Base-by-base conservation (phyloP, 1,140 invertebrate species). In the Pinna nobilis region DNA sequence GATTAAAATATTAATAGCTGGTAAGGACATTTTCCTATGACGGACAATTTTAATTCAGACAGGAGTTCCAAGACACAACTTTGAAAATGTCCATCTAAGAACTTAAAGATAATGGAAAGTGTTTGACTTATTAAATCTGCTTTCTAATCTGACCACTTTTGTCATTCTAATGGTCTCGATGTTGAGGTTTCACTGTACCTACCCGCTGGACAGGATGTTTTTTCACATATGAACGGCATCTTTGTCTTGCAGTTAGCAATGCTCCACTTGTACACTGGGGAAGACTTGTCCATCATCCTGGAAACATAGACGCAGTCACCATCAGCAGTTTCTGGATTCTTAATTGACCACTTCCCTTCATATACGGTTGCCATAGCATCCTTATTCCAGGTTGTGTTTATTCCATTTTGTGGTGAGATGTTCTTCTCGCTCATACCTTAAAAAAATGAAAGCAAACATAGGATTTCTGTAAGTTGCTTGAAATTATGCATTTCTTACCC, bases 131-230 rank as follows among this genome's bases (percentile, higher is more conserved):
- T n/a, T n/a, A n/a, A n/a, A n/a, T n/a, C n/a, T n/a, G n/a, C n/a
- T n/a, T n/a, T n/a, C n/a, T n/a, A n/a, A n/a, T n/a, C n/a, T n/a
- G n/a, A n/a, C n/a, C n/a, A n/a, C n/a, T n/a, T n/a, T n/a, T n/a
- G n/a, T n/a, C n/a, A n/a, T n/a, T n/a, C n/a, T n/a, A n/a, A n/a
- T n/a, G n/a, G n/a, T n/a, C n/a, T n/a, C n/a, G n/a, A n/a, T n/a
- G n/a, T n/a, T n/a, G n/a, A n/a, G n/a, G n/a, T n/a, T n/a, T n/a
- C n/a, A n/a, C n/a, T n/a, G n/a, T 57, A 69, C 53, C 89, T 90
- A 94, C 95, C 95, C 88, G 93, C 91, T 49, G 97, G 95, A 90
- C 97, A 99, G n/a, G 97, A 96, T 69, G 92, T 92, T 13, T 95
- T 91, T 81, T 95, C 92, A 86, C 97, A 99, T 92, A 98, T 95